These are phyloP conservation scores for Leucopternis melanops DNA, from an alignment of 2,113 vertebrate genomes.

Conservation along the genomic window DNA sequence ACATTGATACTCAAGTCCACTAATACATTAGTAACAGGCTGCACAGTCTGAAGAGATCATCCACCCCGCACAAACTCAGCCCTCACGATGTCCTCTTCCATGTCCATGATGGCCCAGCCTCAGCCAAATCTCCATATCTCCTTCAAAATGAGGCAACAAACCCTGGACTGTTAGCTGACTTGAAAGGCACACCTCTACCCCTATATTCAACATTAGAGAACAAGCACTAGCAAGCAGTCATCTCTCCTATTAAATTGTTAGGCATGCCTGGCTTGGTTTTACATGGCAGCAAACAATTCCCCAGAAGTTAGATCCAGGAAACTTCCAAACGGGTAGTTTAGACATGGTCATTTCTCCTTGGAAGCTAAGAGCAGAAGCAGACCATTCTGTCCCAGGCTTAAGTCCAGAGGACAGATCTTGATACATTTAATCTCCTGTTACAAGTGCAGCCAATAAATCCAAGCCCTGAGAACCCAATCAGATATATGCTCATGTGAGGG, in stretches of 20 bases:
- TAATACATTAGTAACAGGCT: background rate
- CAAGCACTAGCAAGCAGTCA: background rate
- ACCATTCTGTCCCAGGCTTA: background rate
- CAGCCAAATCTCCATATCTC: background rate
- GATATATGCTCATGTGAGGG: background rate
- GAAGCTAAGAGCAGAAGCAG: background rate
- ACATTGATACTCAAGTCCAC: background rate
- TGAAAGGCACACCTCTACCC: background rate
- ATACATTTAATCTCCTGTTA: background rate
- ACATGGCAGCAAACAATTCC: background rate
- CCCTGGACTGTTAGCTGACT: background rate
- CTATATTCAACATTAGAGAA: background rate
- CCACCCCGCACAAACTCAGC: background rate
- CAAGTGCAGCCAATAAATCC: background rate
- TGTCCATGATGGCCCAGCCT: background rate
- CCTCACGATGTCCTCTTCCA: background rate
- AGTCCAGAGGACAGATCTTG: background rate
- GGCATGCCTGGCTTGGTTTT: background rate
- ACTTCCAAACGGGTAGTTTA: background rate
- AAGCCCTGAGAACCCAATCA: background rate
- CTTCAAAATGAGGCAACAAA: background rate
- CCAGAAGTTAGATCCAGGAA: background rate
- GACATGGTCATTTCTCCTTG: background rate
- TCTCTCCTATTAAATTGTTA: background rate
- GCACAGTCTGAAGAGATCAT: background rate